These are phyloP conservation scores for Rhizomys pruinosus DNA, from an alignment of 2,113 vertebrate species.

Conservation along the genomic window DNA sequence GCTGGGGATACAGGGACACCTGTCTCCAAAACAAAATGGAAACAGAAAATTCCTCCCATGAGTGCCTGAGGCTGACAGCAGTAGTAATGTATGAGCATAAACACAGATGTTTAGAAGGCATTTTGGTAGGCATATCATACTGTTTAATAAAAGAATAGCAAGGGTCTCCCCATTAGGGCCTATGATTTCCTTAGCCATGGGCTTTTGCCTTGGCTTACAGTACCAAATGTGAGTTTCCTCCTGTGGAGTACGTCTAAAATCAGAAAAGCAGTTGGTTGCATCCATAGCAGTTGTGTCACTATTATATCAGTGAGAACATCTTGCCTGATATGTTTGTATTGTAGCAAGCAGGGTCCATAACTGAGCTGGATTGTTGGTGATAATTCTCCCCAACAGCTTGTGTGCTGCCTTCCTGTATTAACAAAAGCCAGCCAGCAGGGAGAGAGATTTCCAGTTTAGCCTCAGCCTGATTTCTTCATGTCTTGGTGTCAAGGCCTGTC, in stretches of 20 bases:
- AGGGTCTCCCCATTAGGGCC: not conserved
- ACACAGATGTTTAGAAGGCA: not conserved
- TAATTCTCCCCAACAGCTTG: not conserved
- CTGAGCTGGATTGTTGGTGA: not conserved
- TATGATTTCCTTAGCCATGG: not conserved
- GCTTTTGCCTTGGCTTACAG: not conserved
- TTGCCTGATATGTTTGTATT: not conserved
- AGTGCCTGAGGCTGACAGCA: not conserved
- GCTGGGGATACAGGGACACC: too few species aligned
- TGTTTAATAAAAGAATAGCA: not conserved
- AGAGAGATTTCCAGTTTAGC: too few species aligned
- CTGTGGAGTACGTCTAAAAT: not conserved
- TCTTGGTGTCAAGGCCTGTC: too few species aligned
- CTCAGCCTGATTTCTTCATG: too few species aligned
- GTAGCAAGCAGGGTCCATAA: not conserved
- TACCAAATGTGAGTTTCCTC: not conserved
- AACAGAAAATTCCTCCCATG: too few species aligned
- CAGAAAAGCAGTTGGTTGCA: not conserved
- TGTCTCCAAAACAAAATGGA: too few species aligned
- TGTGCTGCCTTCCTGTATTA: too few species aligned
- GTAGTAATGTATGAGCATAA: not conserved
- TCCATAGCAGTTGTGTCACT: not conserved
- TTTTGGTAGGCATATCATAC: not conserved
- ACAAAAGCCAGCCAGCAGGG: too few species aligned
- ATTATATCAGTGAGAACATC: not conserved